phyloP scores from a whole-genome alignment of 1,140 invertebrate species.

The Drosophila neocordata region DNA sequence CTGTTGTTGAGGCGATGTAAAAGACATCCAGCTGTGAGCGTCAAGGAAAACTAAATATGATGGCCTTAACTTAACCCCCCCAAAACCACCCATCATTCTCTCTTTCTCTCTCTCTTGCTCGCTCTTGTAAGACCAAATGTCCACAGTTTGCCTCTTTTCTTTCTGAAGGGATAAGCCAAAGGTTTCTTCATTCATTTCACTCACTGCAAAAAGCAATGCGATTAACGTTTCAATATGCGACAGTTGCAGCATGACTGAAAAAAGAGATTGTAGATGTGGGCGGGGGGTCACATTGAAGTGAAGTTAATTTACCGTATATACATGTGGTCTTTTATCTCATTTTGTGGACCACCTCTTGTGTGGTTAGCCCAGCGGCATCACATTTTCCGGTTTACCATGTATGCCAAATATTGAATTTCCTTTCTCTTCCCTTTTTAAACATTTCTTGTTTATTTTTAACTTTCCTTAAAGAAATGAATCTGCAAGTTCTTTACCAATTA shows the following conservation, averaged over 20 bases:
- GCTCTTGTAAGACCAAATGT: no score
- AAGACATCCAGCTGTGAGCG: constrained; percentile 41
- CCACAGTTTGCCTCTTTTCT: no score
- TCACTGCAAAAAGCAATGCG: constrained; percentile 17
- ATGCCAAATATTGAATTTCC: constrained; percentile 11
- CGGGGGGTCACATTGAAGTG: not conserved
- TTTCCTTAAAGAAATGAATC: no score
- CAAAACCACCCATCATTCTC: not conserved
- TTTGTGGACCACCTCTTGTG: constrained; percentile 12
- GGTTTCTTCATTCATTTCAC: not conserved
- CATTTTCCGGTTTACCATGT: constrained; percentile 26
- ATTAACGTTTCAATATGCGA: constrained; percentile 22
- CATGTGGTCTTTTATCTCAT: constrained; percentile 12
- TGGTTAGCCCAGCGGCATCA: no score
- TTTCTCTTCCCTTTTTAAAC: no score
- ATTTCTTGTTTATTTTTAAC: no score
- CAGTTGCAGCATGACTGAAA: constrained; percentile 9
- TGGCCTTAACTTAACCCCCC: not conserved
- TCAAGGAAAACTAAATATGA: constrained; percentile 66
- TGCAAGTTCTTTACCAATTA: no score
- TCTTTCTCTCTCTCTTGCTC: not conserved
- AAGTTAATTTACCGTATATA: constrained; percentile 22
- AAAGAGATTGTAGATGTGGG: not conserved
- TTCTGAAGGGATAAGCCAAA: not conserved
- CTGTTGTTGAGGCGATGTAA: constrained; percentile 20